Evolutionary conservation across 1,140 invertebrate genomes (phyloP).

Genomic region (Diorhabda carinulata): DNA sequence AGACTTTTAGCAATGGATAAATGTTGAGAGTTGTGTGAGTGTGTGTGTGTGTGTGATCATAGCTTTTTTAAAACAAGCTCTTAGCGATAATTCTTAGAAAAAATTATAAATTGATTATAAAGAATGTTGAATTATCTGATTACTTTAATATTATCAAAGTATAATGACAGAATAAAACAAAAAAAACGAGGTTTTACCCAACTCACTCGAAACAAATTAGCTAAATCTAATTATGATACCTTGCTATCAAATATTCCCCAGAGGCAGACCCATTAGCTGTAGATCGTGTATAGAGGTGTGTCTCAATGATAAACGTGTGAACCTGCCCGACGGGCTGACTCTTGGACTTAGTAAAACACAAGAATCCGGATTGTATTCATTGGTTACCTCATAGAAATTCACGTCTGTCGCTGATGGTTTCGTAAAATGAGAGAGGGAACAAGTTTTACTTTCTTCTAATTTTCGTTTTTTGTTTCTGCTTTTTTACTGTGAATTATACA

Average conservation of each 20-base stretch:
- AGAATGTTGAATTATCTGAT: not conserved
- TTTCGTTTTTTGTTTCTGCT: no score
- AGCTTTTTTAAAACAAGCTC: no score
- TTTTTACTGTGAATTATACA: no score
- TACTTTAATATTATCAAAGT: not conserved
- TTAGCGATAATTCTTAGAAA: no score
- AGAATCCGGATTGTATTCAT: constrained; percentile 2
- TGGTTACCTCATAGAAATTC: not conserved
- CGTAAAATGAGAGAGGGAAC: no score
- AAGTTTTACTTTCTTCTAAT: no score
- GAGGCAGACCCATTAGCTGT: not conserved
- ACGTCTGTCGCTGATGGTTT: not conserved
- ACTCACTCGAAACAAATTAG: not conserved
- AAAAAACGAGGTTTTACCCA: not conserved
- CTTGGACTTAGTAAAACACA: not conserved
- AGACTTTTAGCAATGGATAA: no score
- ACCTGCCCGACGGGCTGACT: not conserved
- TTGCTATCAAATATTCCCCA: not conserved
- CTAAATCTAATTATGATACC: constrained; percentile 3
- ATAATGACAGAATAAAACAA: not conserved
- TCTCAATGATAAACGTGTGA: not conserved
- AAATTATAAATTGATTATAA: no score
- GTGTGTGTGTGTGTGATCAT: no score
- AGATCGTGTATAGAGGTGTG: not conserved
- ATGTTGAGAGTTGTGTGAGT: no score